phyloP scores from a whole-genome alignment of 2,797 vertebrate genomes.

The Agapornis canus region DNA sequence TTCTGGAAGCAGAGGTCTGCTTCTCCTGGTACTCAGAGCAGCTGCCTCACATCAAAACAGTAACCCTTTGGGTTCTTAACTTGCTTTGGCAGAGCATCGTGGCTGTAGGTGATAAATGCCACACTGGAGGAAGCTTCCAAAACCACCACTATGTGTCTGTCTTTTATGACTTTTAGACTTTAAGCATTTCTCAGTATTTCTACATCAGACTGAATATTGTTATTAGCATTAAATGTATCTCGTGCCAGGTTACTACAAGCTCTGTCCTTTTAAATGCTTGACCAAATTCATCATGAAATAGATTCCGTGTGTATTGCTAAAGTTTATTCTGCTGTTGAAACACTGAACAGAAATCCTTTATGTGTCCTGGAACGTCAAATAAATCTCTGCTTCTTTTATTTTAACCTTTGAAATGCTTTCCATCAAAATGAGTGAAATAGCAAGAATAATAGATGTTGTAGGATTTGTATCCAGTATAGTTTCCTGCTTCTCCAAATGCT shows the following conservation, averaged over 20 bases:
- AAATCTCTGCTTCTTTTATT: not conserved
- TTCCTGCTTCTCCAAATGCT: slow-evolving; percentile 25
- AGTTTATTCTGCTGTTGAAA: slow-evolving; percentile 10
- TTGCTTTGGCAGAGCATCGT: accelerated
- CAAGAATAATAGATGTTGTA: not conserved
- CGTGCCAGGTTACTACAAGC: not conserved
- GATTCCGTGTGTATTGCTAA: not conserved
- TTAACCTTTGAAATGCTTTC: slow-evolving; percentile 9
- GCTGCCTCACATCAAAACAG: not conserved
- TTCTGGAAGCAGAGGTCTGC: not conserved
- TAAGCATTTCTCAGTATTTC: not conserved
- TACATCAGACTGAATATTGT: too few species aligned
- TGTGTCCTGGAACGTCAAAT: not conserved
- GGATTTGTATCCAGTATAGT: not conserved
- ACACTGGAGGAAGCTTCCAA: not conserved
- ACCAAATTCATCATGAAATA: slow-evolving; percentile 1
- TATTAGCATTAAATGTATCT: not conserved
- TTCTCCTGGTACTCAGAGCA: not conserved
- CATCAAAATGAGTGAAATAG: not conserved
- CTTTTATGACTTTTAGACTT: not conserved
- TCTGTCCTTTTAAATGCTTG: not conserved
- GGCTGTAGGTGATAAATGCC: not conserved
- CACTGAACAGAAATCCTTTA: not conserved
- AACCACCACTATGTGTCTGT: not conserved
- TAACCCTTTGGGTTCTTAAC: not conserved